Evolutionary conservation across 92 coral and sea anemone species (phyloP).

Genomic region (Porites evermanni): DNA sequence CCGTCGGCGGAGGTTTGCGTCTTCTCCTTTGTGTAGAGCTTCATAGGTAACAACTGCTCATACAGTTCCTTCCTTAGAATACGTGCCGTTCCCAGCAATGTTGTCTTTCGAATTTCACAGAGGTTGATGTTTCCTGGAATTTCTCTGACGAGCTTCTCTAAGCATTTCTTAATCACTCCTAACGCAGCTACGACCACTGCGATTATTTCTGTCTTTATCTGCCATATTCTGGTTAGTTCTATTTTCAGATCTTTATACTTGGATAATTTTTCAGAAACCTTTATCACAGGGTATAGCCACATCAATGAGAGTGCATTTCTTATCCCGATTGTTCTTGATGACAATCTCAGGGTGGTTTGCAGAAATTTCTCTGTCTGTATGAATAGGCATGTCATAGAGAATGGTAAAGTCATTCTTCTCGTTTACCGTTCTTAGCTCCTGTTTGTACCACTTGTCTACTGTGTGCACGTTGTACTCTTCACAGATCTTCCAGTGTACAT

Average conservation of each 20-base stretch:
- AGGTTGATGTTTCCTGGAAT: background rate
- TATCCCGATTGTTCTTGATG: background rate
- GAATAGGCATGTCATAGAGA: slow-evolving; percentile 7
- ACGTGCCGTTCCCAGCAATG: slow-evolving; percentile 1
- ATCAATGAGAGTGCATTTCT: background rate
- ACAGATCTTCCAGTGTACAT: slow-evolving; percentile 3
- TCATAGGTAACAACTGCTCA: no score
- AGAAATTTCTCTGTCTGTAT: background rate
- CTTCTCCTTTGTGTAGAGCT: no score
- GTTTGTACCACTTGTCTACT: slow-evolving; percentile 2
- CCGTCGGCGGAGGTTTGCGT: no score
- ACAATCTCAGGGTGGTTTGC: background rate
- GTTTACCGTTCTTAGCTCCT: slow-evolving; percentile 1
- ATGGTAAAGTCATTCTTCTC: slow-evolving; percentile 5
- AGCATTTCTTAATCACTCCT: slow-evolving; percentile 3
- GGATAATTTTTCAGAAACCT: background rate
- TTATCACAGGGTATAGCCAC: slow-evolving; percentile 11
- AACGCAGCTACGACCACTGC: background rate
- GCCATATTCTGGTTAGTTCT: background rate
- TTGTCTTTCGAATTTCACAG: background rate
- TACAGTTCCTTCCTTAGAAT: background rate
- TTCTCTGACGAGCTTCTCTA: background rate
- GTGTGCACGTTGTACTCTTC: background rate
- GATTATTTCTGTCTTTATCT: background rate
- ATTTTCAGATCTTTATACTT: background rate